Evolutionary conservation across 2,888 invertebrate species (phyloP), one percentile per base, ranked within the genome.

Genomic region (Saturnia pavonia): DNA sequence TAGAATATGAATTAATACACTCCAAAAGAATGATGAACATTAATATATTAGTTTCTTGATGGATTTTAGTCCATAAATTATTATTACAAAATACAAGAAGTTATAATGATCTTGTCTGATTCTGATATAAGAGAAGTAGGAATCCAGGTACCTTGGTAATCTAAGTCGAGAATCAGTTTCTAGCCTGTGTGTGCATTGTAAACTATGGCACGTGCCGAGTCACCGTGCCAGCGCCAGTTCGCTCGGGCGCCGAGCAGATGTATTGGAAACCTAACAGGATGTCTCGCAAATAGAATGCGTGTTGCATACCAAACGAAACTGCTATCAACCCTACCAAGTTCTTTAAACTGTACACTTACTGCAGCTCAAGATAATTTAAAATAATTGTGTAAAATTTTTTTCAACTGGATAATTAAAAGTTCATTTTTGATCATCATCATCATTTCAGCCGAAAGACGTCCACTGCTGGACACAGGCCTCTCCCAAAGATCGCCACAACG

Each of bases 261-360:
- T 91, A 92, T 93, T 90, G 92, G 92, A 92, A 91, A 92, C 88
- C 92, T 89, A 92, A 92, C 92, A 91, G 90, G 90, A 91, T 90
- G 90, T 91, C 91, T 90, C 86, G 87, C 90, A 91, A 92, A 91
- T 90, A 91, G 85, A 84, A 88, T 88, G 88, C 83, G 87, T 76
- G 76, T 80, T 84, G 91, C 88, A 91, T 91, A 87, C 89, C 80
- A 83, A 88, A 80, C 81, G 75, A 71, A 48, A 71, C 74, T 70
- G 81, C 79, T 60, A 42, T 25, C 25, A 43, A 68, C 54, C 57
- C 22, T 69, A 69, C 27, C 60, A 68, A 14, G 69, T 65, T 65
- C 40, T 65, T 40, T 40, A 65, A 65, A 63, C 25, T 25, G 57
- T 22, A 25, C n/a, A n/a, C n/a, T 57, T 63, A 12, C 40, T 40